Base-by-base conservation (phyloP, 2,888 invertebrate species). In the Lasioglossum villosulum region DNA sequence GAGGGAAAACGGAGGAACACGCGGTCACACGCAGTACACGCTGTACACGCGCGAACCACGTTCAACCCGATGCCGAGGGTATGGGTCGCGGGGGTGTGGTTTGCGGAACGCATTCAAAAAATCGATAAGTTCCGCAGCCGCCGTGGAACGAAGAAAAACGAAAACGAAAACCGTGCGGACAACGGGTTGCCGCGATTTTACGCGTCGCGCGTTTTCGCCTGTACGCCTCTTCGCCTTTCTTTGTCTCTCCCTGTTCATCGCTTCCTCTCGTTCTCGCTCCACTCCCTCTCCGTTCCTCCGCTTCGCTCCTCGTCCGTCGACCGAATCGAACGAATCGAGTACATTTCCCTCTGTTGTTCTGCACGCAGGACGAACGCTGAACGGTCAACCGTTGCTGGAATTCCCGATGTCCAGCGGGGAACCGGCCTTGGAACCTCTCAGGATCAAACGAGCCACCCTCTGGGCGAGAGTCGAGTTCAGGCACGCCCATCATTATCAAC, bases 331-430 rank as follows among this genome's bases (percentile, higher is more conserved):
- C 56, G 39, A 42, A 19, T 3, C 30, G 3, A 66, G 6, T 66
- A 66, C 19, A 27, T 63, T 30, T 37, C 45, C n/a, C 56, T 37
- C 34, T 66, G 66, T 66, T 78, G 42, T 37, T 39, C 45, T 37
- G 37, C 80, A 48, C 59, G 52, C 96, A 98, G 98, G 98, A 93
- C 97, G 97, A 91, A 97, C 97, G 93, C 96, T 98, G 92, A 98
- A 98, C 94, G 97, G 98, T 77, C 98, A 98, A 95, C 97, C 97
- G 82, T 96, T 98, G 92, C 96, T 98, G 91, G 98, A 98, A 95
- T 98, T 98, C 95, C 97, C 97, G 80, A 97, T 97, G 93, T 96
- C 96, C 80, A 96, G 95, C 86, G 95, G 95, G 77, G 95, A 95
- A 90, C 95, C 95, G 79, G 95, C 95, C 83, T 95, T 96, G 91